Percentiles rank a stretch among this genome's conserved stretches.
Evolutionary conservation across 2,888 invertebrate species (phyloP).

Genomic region (Drosophila kuntzei): DNA sequence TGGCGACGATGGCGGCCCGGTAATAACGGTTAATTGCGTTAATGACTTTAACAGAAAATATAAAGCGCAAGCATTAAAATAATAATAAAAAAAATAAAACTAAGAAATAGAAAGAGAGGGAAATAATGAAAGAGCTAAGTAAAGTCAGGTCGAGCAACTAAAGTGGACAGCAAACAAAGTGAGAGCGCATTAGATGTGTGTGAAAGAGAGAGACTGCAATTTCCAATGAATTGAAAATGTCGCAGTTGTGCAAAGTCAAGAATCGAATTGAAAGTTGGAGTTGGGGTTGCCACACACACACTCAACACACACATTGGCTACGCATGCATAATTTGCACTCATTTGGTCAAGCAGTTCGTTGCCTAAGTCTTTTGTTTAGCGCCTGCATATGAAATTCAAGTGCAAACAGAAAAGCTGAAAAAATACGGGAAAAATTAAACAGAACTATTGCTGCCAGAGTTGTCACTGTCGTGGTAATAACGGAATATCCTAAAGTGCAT

Average conservation of each 20-base stretch:
- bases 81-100: conserved; percentile 45
- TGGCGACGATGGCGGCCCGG: conserved; percentile 63
- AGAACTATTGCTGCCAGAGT: not conserved
- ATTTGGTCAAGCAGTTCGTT: conserved; percentile 57
- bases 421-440: conserved; percentile 7
- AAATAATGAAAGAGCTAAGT: conserved; percentile 7
- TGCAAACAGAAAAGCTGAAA: conserved; percentile 27
- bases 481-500: not conserved
- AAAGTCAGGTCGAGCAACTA: conserved; percentile 28
- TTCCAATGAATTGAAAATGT: conserved; percentile 62
- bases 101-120: conserved; percentile 18
- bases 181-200: conserved; percentile 49
- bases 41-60: conserved; percentile 83
- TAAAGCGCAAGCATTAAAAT: conserved; percentile 70
- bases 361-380: conserved; percentile 66
- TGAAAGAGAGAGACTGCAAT: conserved; percentile 20
- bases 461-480: conserved; percentile 4
- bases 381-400: conserved; percentile 26
- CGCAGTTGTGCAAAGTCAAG: conserved; percentile 44
- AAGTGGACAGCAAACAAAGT: conserved; percentile 21
- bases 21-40: conserved; percentile 83
- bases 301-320: not conserved
- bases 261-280: not conserved
- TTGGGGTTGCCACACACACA: conserved; percentile 8
- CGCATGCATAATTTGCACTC: conserved; percentile 35